phyloP scores from a whole-genome alignment of 2,113 vertebrate genomes.

The Ardeotis arabs region DNA sequence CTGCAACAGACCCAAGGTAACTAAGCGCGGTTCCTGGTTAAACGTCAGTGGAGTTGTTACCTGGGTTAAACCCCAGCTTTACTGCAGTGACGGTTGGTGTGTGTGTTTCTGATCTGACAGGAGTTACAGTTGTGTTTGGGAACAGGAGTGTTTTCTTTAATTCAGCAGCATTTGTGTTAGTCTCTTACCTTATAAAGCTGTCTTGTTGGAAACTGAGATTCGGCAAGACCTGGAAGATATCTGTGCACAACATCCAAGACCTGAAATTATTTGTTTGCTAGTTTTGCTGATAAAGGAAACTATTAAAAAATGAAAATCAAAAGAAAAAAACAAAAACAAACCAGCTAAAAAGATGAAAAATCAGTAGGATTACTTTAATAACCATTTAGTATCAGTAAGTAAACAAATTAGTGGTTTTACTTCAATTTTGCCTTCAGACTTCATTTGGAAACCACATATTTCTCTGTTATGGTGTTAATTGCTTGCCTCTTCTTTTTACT shows the following conservation, averaged over 20 bases:
- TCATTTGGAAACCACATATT: background rate
- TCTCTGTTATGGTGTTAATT: background rate
- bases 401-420: background rate
- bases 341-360: background rate
- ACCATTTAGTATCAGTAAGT: background rate
- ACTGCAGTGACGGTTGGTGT: too few species aligned
- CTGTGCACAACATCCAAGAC: background rate
- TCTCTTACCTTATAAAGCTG: background rate
- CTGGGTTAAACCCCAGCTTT: background rate
- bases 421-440: background rate
- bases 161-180: background rate
- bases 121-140: background rate
- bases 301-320: background rate
- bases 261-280: background rate
- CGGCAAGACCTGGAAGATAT: background rate
- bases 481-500: background rate
- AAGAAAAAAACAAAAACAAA: fast-evolving
- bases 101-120: background rate
- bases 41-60: background rate
- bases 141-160: background rate
- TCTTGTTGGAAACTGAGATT: background rate
- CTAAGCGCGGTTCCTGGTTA: background rate
- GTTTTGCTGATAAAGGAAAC: background rate
- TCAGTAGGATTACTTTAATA: background rate
- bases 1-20: slow-evolving; percentile 94